Percentiles rank a stretch among this genome's conserved stretches.
phyloP scores from a whole-genome alignment of 2,797 vertebrate genomes.

The Enteromius paludinosus region DNA sequence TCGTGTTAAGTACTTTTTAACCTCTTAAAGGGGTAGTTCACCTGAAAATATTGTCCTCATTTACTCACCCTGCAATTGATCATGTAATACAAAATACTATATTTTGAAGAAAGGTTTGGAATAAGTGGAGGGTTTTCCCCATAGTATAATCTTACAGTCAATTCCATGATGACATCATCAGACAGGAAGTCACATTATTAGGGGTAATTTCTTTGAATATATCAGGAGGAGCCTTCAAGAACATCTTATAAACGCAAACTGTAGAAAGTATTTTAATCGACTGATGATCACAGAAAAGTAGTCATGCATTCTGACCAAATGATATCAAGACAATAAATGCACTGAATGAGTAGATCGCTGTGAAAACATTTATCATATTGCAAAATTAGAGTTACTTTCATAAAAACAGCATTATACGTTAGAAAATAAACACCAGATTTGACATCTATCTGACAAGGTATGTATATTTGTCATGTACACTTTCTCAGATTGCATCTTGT shows the following conservation, averaged over 20 bases:
- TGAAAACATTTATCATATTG: background rate
- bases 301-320: background rate
- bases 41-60: background rate
- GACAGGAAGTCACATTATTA: background rate
- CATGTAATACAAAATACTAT: too few relatives aligned
- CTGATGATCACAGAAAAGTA: too few relatives aligned
- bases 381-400: background rate
- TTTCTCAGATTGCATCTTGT: constrained; percentile 20
- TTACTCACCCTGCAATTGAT: too few relatives aligned
- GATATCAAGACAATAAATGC: background rate
- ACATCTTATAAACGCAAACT: background rate
- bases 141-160: background rate
- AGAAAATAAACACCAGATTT: background rate
- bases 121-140: background rate
- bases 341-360: background rate
- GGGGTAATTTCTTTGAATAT: background rate
- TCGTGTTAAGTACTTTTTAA: background rate
- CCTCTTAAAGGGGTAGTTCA: background rate
- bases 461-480: constrained; percentile 46
- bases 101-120: too few relatives aligned
- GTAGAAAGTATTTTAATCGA: background rate
- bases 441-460: constrained; percentile 1
- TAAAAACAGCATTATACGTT: background rate
- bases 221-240: background rate
- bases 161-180: background rate